phyloP scores from a whole-genome alignment of 2,797 vertebrate species.

The Notoglanidium macrostoma region DNA sequence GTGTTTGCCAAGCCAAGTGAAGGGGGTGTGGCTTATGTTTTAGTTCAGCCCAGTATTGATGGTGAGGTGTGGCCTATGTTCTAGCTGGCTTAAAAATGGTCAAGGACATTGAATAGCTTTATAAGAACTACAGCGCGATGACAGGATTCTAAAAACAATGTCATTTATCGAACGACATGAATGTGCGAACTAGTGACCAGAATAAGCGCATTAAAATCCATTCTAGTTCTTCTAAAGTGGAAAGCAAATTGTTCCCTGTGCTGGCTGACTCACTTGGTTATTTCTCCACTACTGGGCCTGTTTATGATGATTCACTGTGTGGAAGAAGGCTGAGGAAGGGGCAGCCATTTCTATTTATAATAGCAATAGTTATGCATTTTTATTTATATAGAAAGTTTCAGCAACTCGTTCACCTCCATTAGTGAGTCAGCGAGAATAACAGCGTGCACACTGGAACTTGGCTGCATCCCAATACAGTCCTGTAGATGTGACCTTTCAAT shows the following conservation, averaged over 20 bases:
- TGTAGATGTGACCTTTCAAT: constrained; percentile 8
- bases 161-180: not conserved
- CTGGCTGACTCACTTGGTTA: constrained; percentile 17
- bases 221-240: not conserved
- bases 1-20: not conserved
- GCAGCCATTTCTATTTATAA: constrained; percentile 33
- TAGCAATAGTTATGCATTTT: not conserved
- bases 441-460: not conserved
- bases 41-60: not conserved
- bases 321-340: not conserved
- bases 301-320: constrained; percentile 33
- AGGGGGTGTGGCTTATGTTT: not conserved
- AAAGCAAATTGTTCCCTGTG: not conserved
- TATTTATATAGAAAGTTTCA: constrained; percentile 20
- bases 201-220: not conserved
- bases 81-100: not conserved
- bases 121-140: not conserved
- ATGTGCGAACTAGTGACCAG: too few species aligned
- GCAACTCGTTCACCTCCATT: constrained; percentile 11
- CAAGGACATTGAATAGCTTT: not conserved
- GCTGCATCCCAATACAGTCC: not conserved
- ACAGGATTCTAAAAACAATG: not conserved
- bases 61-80: not conserved
- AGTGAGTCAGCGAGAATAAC: constrained; percentile 3
- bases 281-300: constrained; percentile 17